Evolutionary conservation across 2,113 vertebrate genomes (phyloP), one percentile per base, ranked within the genome.

Genomic region (Budorcas taxicolor): DNA sequence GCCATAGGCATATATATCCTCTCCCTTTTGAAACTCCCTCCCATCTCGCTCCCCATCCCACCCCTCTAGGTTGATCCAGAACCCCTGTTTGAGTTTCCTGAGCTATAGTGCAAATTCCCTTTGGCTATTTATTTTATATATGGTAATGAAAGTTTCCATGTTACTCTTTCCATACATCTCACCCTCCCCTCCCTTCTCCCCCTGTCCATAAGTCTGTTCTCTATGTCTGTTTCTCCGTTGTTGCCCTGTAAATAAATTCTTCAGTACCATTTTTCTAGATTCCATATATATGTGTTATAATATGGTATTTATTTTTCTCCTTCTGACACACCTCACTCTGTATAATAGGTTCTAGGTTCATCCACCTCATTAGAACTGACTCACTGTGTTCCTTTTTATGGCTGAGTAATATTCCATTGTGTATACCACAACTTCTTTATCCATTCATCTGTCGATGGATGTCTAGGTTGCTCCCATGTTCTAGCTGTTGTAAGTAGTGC

Each of bases 31-130:
- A 71, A 36, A 11, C 17, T 71, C 64, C n/a, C 64, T 71, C 64
- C n/a, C 3, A 71, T 71, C n/a, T 36, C 9, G 1, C 17, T 36
- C n/a, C 64, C n/a, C 8, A 36, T 71, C 64, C 64, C n/a, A 36
- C 64, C 2, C 2, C 9, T 71, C 64, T 36, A 71, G n/a, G 9
- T 36, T 36, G 64, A 5, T 71, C 36, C 17, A 36, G 64, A 71
- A 11, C 9, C 64, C n/a, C 64, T 71, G 17, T 71, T 71, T 71
- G 64, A 36, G 4, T 71, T 36, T 71, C n/a, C 9, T 64, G 7
- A 17, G 7, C 31, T 15, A n/a, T 64, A 64, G 31, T 21, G 64
- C 4, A 71, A 21, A 21, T 71, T 71, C n/a, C 17, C 0, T 0
- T 71, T 71, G n/a, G n/a, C 64, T 36, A 11, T 71, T n/a, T 71